Percentiles rank a stretch among this genome's conserved stretches.
These are phyloP conservation scores for Eristalinus sepulchralis DNA, from an alignment of 2,888 invertebrate genomes.

Conservation along the genomic window DNA sequence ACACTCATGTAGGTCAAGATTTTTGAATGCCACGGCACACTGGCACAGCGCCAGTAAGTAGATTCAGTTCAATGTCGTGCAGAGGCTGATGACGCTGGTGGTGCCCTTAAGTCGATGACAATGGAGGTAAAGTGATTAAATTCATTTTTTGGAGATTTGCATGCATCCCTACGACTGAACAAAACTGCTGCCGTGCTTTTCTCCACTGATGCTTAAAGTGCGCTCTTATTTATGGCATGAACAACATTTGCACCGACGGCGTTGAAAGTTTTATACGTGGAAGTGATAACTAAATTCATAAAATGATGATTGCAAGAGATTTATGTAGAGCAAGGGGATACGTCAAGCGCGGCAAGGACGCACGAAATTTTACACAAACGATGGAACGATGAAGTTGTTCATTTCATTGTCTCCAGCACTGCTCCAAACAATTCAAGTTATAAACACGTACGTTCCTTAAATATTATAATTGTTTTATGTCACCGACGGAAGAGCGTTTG, in stretches of 20 bases:
- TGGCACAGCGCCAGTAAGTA: slow-evolving; percentile 5
- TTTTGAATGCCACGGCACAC: slow-evolving; percentile 20
- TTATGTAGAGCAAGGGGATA: no score
- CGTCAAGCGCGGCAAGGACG: no score
- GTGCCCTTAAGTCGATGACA: slow-evolving; percentile 14
- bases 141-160: not conserved
- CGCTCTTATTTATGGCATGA: not conserved
- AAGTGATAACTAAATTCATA: no score
- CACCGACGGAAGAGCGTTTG: no score
- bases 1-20: slow-evolving; percentile 36
- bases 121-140: slow-evolving; percentile 12
- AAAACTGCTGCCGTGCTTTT: not conserved
- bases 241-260: not conserved
- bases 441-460: no score
- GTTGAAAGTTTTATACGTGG: not conserved
- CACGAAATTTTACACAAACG: no score
- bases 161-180: not conserved
- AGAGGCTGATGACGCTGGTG: not conserved
- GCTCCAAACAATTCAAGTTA: no score
- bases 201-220: not conserved
- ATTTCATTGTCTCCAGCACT: no score
- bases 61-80: slow-evolving; percentile 2
- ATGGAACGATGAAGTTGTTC: no score
- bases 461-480: no score
- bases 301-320: no score